These are phyloP conservation scores for Megaceryle torquata DNA, from an alignment of 2,113 vertebrate species.

Conservation along the genomic window DNA sequence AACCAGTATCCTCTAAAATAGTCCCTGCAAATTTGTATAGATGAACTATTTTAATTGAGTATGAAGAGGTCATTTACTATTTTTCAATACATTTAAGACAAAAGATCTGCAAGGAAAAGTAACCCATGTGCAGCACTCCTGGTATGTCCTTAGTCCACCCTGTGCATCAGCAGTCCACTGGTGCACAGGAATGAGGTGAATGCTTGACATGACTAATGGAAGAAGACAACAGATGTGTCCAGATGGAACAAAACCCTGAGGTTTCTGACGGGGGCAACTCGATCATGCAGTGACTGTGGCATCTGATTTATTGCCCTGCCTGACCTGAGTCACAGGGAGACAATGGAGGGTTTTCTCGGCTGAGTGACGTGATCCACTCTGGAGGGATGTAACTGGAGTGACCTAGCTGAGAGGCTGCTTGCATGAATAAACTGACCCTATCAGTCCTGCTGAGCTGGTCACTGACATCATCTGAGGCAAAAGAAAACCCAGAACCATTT, in stretches of 20 bases:
- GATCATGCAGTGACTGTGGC: rapidly evolving
- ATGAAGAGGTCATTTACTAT: background rate
- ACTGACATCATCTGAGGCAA: background rate
- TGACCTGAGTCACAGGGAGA: background rate
- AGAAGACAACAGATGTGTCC: background rate
- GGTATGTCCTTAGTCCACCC: rapidly evolving
- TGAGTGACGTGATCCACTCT: background rate
- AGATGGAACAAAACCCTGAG: background rate
- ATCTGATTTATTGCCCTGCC: background rate
- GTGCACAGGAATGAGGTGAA: rapidly evolving
- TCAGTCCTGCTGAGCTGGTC: background rate
- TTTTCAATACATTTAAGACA: background rate
- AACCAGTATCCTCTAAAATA: background rate
- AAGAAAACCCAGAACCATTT: background rate
- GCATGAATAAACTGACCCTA: background rate
- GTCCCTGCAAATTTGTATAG: background rate
- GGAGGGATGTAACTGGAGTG: background rate
- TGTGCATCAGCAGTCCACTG: background rate
- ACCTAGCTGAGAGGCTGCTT: background rate
- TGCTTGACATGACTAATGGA: background rate
- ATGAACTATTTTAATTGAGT: background rate
- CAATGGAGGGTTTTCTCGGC: background rate
- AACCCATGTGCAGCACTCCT: background rate
- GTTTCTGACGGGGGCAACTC: background rate
- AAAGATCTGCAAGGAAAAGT: background rate